Conservation (phyloP, 2,888 invertebrate species). For the Galerucella nymphaeae region DNA sequence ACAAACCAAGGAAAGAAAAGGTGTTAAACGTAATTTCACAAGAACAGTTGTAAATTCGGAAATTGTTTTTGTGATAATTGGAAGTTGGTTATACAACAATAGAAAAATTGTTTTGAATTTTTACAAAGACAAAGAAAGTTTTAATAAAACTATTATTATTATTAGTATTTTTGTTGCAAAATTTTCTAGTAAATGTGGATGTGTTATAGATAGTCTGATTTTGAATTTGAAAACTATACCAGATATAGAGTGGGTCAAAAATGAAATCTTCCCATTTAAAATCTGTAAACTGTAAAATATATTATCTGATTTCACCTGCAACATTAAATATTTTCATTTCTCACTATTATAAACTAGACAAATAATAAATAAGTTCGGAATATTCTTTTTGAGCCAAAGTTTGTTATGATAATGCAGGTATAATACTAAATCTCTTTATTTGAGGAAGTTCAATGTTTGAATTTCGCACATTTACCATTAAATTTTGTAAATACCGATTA, state of each 20-base stretch:
- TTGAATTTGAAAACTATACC: no score
- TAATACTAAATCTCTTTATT: constrained; percentile 7
- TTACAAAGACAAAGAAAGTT: no score
- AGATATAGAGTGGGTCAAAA: no score
- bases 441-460: constrained; percentile 27
- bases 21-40: constrained; percentile 30
- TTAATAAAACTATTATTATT: no score
- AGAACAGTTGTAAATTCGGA: constrained; percentile 21
- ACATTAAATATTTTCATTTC: constrained; percentile 26
- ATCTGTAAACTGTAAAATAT: not conserved
- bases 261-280: no score
- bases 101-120: not conserved
- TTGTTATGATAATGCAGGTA: constrained; percentile 22
- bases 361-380: constrained; percentile 3
- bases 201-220: no score
- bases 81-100: constrained; percentile 8
- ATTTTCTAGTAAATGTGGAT: no score
- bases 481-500: not conserved
- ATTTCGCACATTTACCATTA: constrained; percentile 22
- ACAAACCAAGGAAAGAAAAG: constrained; percentile 17
- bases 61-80: constrained; percentile 10
- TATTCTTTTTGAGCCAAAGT: not conserved
- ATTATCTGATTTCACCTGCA: constrained; percentile 19
- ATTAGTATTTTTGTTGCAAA: no score
- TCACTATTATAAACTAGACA: constrained; percentile 20